A percentile compares a stretch with the other conserved stretches of the same genome.
phyloP scores from a whole-genome alignment of 1,140 invertebrate genomes.

The Akabosia matsudoensis region DNA sequence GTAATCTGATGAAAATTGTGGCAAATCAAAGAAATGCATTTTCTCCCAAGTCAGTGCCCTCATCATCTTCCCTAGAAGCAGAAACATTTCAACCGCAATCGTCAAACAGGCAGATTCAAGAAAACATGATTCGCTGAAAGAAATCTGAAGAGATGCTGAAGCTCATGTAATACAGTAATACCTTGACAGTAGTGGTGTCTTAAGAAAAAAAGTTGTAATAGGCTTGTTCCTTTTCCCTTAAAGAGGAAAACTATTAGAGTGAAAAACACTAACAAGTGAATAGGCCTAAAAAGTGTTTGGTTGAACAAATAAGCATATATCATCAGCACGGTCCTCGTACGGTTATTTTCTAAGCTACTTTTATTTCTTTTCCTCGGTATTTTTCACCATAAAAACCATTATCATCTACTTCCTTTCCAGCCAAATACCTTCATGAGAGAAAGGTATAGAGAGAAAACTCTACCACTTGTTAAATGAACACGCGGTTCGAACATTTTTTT shows the following conservation, averaged over 20 bases:
- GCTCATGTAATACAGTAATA: neutral
- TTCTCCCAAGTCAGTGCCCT: neutral
- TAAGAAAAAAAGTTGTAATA: neutral
- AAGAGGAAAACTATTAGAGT: neutral
- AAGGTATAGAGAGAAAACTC: too few relatives aligned
- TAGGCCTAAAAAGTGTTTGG: neutral
- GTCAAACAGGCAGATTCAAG: neutral
- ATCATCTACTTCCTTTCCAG: neutral
- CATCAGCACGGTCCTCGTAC: neutral
- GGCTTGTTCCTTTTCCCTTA: neutral
- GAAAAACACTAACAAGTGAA: neutral
- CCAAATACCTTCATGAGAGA: too few relatives aligned
- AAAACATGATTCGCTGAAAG: neutral
- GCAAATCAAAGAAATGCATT: slow-evolving; percentile 14
- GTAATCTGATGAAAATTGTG: slow-evolving; percentile 7
- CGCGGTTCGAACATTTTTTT: neutral
- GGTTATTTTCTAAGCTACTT: neutral
- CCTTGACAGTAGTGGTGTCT: neutral
- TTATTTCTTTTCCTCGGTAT: neutral
- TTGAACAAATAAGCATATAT: slow-evolving; percentile 7
- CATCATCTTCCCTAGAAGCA: neutral
- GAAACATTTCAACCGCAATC: neutral
- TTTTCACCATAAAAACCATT: neutral
- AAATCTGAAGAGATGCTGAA: slow-evolving; percentile 6
- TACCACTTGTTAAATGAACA: neutral